Evolutionary conservation across 2,888 invertebrate genomes (phyloP).

Genomic region (Byasa hedistus): DNA sequence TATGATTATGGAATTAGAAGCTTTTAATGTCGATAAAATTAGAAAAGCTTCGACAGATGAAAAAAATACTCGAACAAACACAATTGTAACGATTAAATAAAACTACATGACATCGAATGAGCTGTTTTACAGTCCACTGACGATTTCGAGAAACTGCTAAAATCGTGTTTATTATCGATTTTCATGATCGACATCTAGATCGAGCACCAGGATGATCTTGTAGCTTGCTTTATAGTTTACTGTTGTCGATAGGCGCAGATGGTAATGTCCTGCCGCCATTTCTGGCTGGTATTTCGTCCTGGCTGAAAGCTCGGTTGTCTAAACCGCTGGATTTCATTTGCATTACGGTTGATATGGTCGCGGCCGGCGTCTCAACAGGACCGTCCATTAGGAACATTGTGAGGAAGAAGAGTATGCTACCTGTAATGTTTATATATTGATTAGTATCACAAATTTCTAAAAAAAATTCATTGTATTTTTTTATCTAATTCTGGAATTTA

Average conservation of each 20-base stretch:
- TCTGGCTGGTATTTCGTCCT: conserved; percentile 63
- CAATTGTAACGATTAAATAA: no score
- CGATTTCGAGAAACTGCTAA: no score
- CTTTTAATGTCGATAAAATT: no score
- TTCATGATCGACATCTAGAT: not conserved
- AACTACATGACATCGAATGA: no score
- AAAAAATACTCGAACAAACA: no score
- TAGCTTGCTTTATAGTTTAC: conserved; percentile 5
- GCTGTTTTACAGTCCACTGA: no score
- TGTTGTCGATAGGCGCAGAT: conserved; percentile 29
- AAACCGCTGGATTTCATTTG: conserved; percentile 55
- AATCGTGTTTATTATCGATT: conserved; percentile 2
- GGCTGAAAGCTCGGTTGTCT: conserved; percentile 78
- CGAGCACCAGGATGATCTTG: not conserved
- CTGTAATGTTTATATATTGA: conserved; percentile 57
- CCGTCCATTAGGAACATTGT: conserved; percentile 91
- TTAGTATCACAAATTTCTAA: no score
- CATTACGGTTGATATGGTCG: conserved; percentile 32
- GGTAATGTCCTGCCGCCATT: conserved; percentile 39
- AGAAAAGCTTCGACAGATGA: no score
- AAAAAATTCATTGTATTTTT: no score
- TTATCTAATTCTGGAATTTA: no score
- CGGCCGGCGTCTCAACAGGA: conserved; percentile 44
- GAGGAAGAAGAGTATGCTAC: conserved; percentile 89
- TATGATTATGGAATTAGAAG: no score